Conservation (phyloP, 1,140 invertebrate species). For the Laodelphax striatellus region DNA sequence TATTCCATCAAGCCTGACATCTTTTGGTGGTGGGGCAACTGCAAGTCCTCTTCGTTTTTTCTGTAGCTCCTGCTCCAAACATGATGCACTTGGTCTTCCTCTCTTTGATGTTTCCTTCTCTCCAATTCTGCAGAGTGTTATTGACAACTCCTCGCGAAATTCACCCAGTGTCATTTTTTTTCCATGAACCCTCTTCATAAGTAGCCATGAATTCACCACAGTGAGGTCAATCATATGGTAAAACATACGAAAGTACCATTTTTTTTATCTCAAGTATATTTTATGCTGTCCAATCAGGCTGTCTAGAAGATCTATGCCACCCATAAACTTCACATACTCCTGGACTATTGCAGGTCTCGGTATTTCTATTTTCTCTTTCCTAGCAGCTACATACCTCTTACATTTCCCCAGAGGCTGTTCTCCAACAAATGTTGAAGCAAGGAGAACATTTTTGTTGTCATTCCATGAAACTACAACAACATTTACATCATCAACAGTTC, state of each 20-base stretch:
- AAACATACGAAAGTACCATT: slow-evolving; percentile 34
- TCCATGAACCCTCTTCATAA: slow-evolving; percentile 3
- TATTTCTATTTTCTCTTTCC: slow-evolving; percentile 28
- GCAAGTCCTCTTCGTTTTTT: too few species aligned
- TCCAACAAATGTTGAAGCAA: slow-evolving; percentile 31
- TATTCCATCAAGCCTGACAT: neutral
- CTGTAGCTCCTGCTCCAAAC: neutral
- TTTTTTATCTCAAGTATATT: slow-evolving; percentile 30
- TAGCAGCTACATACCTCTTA: slow-evolving; percentile 27
- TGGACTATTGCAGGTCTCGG: too few species aligned
- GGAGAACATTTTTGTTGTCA: slow-evolving; percentile 32
- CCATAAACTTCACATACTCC: slow-evolving; percentile 38
- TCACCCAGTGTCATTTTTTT: neutral
- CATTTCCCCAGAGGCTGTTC: slow-evolving; percentile 26
- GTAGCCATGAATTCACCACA: slow-evolving; percentile 24
- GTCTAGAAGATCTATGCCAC: slow-evolving; percentile 33
- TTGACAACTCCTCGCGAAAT: neutral
- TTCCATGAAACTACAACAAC: slow-evolving; percentile 19
- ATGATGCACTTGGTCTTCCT: neutral
- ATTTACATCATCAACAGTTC: slow-evolving; percentile 13
- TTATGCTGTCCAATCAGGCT: slow-evolving; percentile 31
- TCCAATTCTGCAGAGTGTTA: neutral
- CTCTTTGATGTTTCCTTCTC: neutral
- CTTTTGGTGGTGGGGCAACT: too few species aligned
- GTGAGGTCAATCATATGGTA: slow-evolving; percentile 33